Conservation (phyloP, 2,888 invertebrate species). For the Unio pictorum region DNA sequence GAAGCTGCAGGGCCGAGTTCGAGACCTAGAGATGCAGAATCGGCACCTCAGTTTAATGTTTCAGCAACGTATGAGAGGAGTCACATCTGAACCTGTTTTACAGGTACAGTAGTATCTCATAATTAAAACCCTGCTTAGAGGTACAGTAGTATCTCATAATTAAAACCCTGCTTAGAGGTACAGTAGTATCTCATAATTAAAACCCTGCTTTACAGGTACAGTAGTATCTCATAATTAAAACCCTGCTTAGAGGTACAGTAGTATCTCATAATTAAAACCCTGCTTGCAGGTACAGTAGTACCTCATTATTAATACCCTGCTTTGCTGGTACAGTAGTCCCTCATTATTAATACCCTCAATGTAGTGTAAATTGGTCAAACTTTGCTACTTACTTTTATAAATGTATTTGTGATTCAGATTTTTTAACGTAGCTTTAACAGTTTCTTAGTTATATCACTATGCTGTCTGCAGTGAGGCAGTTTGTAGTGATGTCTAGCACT, state of each 20-base stretch:
- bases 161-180: no score
- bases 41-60: slow-evolving; percentile 76
- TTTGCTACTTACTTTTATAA: no score
- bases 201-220: not conserved
- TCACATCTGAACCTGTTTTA: slow-evolving; percentile 47
- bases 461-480: no score
- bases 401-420: no score
- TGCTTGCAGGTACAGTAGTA: not conserved
- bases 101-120: slow-evolving; percentile 21
- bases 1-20: slow-evolving; percentile 81
- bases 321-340: slow-evolving; percentile 24
- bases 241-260: not conserved
- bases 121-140: no score
- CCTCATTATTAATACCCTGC: slow-evolving; percentile 7
- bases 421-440: no score
- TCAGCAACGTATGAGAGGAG: slow-evolving; percentile 56
- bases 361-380: no score
- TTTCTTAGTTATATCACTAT: no score
- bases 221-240: no score
- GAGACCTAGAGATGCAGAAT: slow-evolving; percentile 86
- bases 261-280: no score
- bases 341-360: no score
- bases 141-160: not conserved
- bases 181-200: not conserved
- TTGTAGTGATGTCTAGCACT: no score